These are phyloP conservation scores for Microctonus brassicae DNA, from an alignment of 2,888 invertebrate genomes.

Conservation along the genomic window DNA sequence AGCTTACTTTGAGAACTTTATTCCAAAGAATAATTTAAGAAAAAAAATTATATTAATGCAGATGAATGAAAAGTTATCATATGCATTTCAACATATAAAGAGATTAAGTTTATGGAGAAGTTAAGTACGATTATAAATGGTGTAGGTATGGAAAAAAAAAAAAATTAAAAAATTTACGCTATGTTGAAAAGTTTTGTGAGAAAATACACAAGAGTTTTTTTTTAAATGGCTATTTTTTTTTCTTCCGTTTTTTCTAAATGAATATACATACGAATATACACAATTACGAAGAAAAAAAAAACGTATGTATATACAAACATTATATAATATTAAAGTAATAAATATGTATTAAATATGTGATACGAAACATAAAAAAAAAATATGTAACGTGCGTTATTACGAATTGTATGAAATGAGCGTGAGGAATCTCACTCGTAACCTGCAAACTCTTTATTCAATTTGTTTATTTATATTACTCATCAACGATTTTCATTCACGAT, in stretches of 20 bases:
- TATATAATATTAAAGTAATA: too few relatives aligned
- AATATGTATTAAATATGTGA: too few relatives aligned
- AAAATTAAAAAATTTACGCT: background rate
- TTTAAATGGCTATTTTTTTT: background rate
- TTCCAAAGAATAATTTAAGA: background rate
- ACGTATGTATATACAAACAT: background rate
- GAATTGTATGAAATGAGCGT: slow-evolving; percentile 22
- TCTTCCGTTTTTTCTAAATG: background rate
- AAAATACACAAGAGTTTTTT: background rate
- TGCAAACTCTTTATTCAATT: slow-evolving; percentile 6
- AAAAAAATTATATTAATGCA: background rate
- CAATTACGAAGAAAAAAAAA: too few relatives aligned
- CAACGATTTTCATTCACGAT: background rate
- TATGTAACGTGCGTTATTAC: slow-evolving; percentile 25
- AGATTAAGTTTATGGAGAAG: background rate
- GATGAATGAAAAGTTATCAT: background rate
- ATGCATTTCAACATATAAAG: background rate
- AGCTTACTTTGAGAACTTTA: background rate
- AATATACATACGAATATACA: too few relatives aligned
- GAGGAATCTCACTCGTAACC: slow-evolving; percentile 5
- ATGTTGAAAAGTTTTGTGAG: background rate
- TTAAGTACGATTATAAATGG: background rate
- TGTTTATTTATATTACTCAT: slow-evolving; percentile 17
- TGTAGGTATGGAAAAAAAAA: background rate
- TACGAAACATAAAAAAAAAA: slow-evolving; percentile 4